Evolutionary conservation across 1,140 invertebrate species (phyloP).

Genomic region (Galendromus occidentalis): DNA sequence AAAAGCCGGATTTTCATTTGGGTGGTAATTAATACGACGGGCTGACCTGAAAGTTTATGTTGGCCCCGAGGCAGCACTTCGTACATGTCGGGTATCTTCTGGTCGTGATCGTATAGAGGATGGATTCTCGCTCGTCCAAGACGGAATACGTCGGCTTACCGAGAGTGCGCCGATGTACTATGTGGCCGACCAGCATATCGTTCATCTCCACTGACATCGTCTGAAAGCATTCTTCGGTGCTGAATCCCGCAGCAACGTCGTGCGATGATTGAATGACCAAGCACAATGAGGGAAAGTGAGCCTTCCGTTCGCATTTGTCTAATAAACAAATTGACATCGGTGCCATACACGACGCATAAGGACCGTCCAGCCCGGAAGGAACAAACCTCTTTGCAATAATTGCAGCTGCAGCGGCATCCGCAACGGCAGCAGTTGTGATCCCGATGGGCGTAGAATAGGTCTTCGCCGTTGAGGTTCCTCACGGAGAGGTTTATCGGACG

Average conservation of each 20-base stretch:
- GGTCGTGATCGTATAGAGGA: neutral
- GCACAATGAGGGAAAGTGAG: too few species aligned
- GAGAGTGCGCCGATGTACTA: neutral
- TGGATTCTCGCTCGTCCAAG: neutral
- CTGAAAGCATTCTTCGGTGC: neutral
- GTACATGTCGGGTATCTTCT: neutral
- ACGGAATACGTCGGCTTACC: neutral
- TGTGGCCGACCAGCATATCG: neutral
- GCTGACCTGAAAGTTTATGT: neutral
- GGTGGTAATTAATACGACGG: neutral
- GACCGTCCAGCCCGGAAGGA: too few species aligned
- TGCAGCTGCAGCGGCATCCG: neutral
- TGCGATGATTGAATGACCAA: too few species aligned
- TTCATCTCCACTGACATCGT: neutral
- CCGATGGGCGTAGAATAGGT: neutral
- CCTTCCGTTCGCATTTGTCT: too few species aligned
- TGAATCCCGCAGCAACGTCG: too few species aligned
- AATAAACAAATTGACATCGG: too few species aligned
- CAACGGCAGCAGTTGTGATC: neutral
- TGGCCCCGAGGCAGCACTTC: neutral
- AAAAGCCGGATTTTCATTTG: too few species aligned
- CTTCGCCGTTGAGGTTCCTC: neutral
- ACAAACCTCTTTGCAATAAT: neutral
- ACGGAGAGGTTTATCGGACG: neutral
- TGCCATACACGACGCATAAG: too few species aligned